A percentile compares a stretch with the other conserved stretches of the same genome.
Conservation (phyloP, 2,113 vertebrate genomes). For the Lamprotornis superbus region DNA sequence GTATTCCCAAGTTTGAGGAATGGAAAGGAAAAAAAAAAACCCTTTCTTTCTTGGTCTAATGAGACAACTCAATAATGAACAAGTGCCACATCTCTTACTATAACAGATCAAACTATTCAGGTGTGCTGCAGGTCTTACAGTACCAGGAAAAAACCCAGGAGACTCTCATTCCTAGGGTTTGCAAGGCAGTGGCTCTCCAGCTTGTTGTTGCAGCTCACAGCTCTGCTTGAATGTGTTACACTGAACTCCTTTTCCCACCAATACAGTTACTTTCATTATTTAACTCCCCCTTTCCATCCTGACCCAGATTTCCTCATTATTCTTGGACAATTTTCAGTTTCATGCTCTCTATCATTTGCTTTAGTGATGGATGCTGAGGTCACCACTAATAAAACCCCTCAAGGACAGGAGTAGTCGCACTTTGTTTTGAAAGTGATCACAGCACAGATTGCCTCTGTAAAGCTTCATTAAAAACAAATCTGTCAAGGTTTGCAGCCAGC, state of each 20-base stretch:
- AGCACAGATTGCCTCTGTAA: conserved; percentile 41
- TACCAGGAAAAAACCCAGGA: neutral
- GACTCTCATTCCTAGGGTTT: neutral
- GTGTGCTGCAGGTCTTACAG: neutral
- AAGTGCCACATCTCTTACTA: neutral
- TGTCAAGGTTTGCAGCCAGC: conserved; percentile 52
- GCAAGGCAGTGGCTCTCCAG: neutral
- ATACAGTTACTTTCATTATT: neutral
- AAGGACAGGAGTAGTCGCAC: neutral
- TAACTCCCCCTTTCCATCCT: neutral
- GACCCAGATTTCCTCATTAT: neutral
- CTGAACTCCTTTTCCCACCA: neutral
- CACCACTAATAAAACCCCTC: conserved; percentile 9
- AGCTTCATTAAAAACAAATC: conserved; percentile 61
- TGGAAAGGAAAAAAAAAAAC: neutral
- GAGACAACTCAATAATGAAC: neutral
- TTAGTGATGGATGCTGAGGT: neutral
- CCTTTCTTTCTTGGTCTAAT: neutral
- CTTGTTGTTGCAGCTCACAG: neutral
- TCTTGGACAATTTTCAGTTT: neutral
- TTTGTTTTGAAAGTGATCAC: conserved; percentile 24
- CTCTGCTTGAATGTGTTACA: neutral
- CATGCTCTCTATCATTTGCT: neutral
- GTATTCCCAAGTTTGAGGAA: fast-evolving
- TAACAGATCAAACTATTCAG: neutral